Base-by-base conservation (phyloP, 2,113 vertebrate species). In the Erythrolamprus reginae region DNA sequence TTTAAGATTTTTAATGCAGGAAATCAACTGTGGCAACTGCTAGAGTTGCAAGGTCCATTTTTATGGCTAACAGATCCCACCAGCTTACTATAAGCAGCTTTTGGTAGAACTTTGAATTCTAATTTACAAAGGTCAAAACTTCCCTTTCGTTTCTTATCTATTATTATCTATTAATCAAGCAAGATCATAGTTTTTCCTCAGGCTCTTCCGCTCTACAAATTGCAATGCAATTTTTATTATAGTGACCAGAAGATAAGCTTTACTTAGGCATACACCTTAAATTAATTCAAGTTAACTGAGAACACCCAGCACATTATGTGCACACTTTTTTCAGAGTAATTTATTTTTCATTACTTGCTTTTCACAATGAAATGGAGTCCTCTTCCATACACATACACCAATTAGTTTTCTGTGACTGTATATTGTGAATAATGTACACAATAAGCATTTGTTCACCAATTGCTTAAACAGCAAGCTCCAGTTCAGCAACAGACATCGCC, bases 401-500 rank as follows among this genome's bases (percentile, higher is more conserved):
- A 61, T 91, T 50, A 26, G 42, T 88, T 84, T 61, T 91, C 86
- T 88, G 52, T 23, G 50, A 82, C 24, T 90, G 51, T 82, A 95
- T 55, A 93, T 84, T 93, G 94, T 94, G 93, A 92, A 93, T 88
- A 91, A 88, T 89, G 89, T 88, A 92, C 85, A 91, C 1, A 91
- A 89, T 94, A 94, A 94, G 94, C 94, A 82, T 82, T 89, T 95
- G 84, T 94, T 91, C 94, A 94, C 58, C 91, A 88, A 91, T 24
- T 70, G 91, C 92, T 95, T 91, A 95, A 77, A 94, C 93, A 95
- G 94, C 89, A 91, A 0, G 51, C 90, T 26, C 95, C 94, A 93
- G 90, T 93, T 96, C 94, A 95, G 88, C 93, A 92, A n/a, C 88
- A 92, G 95, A 93, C 87, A 94, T 89, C 55, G 91, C 94, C 47